A percentile compares a stretch with the other conserved stretches of the same genome.
These are phyloP conservation scores for Drosophila biarmipes DNA, from an alignment of 1,140 invertebrate genomes.

Conservation along the genomic window DNA sequence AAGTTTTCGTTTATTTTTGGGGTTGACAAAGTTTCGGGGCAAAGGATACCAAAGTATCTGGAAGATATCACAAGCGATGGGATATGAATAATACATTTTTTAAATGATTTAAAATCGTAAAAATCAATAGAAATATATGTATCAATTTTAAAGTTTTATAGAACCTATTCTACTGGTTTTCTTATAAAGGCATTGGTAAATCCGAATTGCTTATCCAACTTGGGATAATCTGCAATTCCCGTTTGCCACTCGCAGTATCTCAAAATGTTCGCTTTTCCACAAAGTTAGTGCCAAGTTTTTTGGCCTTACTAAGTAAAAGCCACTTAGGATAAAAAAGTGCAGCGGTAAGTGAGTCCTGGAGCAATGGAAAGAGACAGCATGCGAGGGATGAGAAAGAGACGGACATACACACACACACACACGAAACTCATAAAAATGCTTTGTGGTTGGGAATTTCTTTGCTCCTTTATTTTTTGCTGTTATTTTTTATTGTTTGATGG, in stretches of 20 bases:
- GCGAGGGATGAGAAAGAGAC: conserved; percentile 11
- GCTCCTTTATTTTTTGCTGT: conserved; percentile 51
- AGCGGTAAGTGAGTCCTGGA: conserved; percentile 12
- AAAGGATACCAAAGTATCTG: background rate
- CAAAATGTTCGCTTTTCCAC: background rate
- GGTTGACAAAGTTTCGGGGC: background rate
- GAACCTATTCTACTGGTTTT: no score
- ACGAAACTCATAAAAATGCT: conserved; percentile 77
- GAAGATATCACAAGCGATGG: background rate
- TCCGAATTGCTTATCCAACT: background rate
- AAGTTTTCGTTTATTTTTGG: conserved; percentile 25
- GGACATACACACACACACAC: conserved; percentile 26
- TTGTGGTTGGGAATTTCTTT: conserved; percentile 57
- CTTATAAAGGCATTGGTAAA: background rate
- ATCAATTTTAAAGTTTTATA: no score
- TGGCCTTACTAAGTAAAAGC: conserved; percentile 59
- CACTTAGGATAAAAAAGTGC: conserved; percentile 56
- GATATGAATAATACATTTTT: background rate
- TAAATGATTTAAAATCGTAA: no score
- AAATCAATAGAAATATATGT: no score
- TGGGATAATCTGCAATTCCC: conserved; percentile 1
- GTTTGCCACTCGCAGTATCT: background rate
- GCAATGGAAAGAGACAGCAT: conserved; percentile 6
- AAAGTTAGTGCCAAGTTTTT: conserved; percentile 42
- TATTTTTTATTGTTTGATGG: conserved; percentile 39